These are phyloP conservation scores for Lamprologus tigripictilis DNA, from an alignment of 2,113 vertebrate species.

Conservation along the genomic window DNA sequence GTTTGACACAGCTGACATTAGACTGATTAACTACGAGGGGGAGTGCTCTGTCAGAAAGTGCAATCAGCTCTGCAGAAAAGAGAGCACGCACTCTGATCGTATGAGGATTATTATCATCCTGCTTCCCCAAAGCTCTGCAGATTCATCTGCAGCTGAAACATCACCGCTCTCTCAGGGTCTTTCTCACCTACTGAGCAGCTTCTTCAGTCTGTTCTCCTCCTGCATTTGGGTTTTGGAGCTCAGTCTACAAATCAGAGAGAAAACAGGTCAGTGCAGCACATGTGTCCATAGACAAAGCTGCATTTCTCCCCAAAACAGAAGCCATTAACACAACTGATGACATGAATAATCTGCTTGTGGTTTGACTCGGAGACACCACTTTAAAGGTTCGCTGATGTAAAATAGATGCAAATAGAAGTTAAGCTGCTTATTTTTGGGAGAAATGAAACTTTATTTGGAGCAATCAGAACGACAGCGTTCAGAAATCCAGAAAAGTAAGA, in stretches of 20 bases:
- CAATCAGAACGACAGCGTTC: neutral
- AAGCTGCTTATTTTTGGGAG: neutral
- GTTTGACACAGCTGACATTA: fast-evolving
- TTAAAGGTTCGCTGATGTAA: neutral
- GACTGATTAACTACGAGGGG: neutral
- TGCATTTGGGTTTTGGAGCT: neutral
- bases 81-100: neutral
- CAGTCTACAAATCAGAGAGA: conserved; percentile 4
- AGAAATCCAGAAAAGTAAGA: neutral
- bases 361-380: neutral
- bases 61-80: neutral
- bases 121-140: neutral
- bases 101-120: neutral
- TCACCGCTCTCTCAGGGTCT: neutral
- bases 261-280: neutral
- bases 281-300: neutral
- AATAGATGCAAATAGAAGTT: neutral
- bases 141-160: neutral
- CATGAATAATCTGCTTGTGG: neutral
- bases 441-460: neutral
- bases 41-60: neutral
- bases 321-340: too few relatives aligned
- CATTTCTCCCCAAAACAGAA: neutral
- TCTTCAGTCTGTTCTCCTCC: conserved; percentile 17
- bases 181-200: conserved; percentile 40